These are phyloP conservation scores for Ametastegia equiseti DNA, from an alignment of 2,888 invertebrate genomes.

Conservation along the genomic window DNA sequence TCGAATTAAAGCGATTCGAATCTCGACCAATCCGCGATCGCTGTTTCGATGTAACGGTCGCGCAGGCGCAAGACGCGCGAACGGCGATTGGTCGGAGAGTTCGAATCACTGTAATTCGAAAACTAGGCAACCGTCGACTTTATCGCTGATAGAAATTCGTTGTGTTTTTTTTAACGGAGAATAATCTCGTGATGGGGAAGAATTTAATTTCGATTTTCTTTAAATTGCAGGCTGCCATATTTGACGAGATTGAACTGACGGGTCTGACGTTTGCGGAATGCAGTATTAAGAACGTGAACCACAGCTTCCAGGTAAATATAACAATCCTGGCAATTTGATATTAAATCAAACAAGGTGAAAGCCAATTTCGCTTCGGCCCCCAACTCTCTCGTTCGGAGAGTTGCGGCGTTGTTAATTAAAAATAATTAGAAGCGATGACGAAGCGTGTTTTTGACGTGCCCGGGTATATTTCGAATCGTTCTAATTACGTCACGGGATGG, in stretches of 20 bases:
- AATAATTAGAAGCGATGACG: neutral
- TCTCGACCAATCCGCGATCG: neutral
- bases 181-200: neutral
- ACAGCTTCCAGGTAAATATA: conserved; percentile 88
- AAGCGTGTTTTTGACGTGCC: neutral
- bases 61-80: neutral
- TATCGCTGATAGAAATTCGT: neutral
- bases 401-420: neutral
- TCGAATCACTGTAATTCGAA: neutral
- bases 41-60: neutral
- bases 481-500: neutral
- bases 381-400: neutral
- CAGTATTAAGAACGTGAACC: conserved; percentile 91
- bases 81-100: neutral
- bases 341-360: neutral
- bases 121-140: neutral
- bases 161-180: neutral
- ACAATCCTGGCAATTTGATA: neutral
- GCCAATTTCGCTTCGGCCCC: neutral
- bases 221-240: conserved; percentile 88
- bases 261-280: conserved; percentile 92
- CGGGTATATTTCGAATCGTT: neutral
- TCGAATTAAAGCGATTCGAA: neutral
- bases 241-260: conserved; percentile 92
- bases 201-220: conserved; percentile 52